Evolutionary conservation across 1,140 invertebrate genomes (phyloP), one percentile per base, ranked within the genome.

Genomic region (Proctacanthus coquilletti): DNA sequence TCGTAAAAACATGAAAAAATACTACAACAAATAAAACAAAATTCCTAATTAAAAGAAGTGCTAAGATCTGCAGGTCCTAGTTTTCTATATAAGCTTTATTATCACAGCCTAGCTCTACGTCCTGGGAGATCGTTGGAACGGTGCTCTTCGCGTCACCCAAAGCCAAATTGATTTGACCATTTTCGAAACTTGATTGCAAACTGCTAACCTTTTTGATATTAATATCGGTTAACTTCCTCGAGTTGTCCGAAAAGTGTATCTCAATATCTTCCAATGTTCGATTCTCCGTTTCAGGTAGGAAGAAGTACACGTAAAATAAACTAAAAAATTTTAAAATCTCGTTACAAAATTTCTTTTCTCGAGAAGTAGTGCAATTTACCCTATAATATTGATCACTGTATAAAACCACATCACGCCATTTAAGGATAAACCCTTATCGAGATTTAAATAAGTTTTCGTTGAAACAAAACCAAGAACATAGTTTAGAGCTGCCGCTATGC

Each of bases 231-330:
- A 37, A 34, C 21, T 42, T 42, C 10, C 27, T 23, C 1, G 11
- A 11, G 21, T 61, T 46, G 2, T 73, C 73, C 1, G 66, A 66
- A 42, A 73, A 73, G 38, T 57, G 56, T 2, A 56, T 55, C 47
- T 76, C 72, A 23, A 87, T 82, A 53, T 87, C 80, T 52, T 80
- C 69, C 33, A 87, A 61, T 3, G 69, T 70, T 44, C 72, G 77
- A 3, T 80, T 77, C 60, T 81, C 82, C 0, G 83, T 88, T 60
- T 88, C 82, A 2, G 84, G 82, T n/a, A 88, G 52, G 40, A 72
- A 71, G 29, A 74, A 65, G 41, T 71, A 72, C 10, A 82, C 55
- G 36, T 78, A 48, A 3, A 70, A 47, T 10, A 72, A 52, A 10
- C 39, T 35, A 10, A 18, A 17, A 34, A 14, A 34, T 27, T 21